Evolutionary conservation across 2,113 vertebrate species (phyloP).

Genomic region (Podilymbus podiceps): DNA sequence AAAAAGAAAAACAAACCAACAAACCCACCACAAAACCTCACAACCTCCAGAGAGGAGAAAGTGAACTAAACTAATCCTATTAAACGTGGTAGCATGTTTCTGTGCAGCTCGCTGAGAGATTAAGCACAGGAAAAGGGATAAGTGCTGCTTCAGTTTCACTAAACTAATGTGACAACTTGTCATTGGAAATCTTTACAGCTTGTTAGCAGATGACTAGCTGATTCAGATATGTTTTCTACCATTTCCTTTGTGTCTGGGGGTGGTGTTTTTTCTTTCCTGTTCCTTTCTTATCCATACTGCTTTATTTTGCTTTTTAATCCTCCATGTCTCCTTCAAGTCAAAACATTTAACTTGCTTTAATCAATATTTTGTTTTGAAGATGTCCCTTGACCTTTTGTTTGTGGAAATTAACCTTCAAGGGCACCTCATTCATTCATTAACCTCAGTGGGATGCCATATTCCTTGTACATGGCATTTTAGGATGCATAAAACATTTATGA

Average conservation of each 20-base stretch:
- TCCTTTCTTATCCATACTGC: conserved; percentile 72
- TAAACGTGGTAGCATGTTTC: conserved; percentile 80
- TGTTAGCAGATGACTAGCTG: conserved; percentile 81
- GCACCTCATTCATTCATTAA: conserved; percentile 56
- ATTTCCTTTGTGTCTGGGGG: conserved; percentile 72
- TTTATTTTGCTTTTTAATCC: conserved; percentile 79
- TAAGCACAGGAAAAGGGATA: conserved; percentile 83
- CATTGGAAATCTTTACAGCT: conserved; percentile 83
- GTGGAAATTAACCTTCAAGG: conserved; percentile 67
- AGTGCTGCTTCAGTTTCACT: conserved; percentile 83
- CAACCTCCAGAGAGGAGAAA: conserved; percentile 69
- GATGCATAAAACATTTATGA: conserved; percentile 54
- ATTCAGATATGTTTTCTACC: conserved; percentile 80
- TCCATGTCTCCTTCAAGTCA: conserved; percentile 81
- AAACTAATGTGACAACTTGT: conserved; percentile 88
- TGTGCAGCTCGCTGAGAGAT: conserved; percentile 76
- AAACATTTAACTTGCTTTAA: conserved; percentile 82
- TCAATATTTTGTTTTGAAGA: conserved; percentile 79
- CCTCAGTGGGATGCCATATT: conserved; percentile 12
- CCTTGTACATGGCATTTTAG: conserved; percentile 38
- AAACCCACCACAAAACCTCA: conserved; percentile 15
- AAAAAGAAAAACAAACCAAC: background rate
- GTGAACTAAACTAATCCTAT: conserved; percentile 81
- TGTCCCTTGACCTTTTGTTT: conserved; percentile 75
- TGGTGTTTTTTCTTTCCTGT: conserved; percentile 72